Base-by-base conservation (phyloP, 2,113 vertebrate genomes). In the Cinclus mexicanus region DNA sequence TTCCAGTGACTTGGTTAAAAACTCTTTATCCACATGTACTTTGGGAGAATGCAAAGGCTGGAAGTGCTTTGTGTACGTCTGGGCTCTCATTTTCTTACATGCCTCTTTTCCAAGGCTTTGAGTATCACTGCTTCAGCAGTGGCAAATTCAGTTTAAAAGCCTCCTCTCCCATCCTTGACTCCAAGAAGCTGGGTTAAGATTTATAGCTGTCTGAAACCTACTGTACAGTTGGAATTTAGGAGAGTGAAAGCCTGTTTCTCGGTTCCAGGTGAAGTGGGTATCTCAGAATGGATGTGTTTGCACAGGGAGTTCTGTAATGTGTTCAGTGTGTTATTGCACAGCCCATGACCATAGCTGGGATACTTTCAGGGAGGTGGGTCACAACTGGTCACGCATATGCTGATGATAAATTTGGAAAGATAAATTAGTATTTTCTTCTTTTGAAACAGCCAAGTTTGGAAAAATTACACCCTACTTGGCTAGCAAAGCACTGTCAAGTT, bases 391-490 rank as follows among this genome's bases (percentile, higher is more conserved):
- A 91, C 1, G 6, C 69, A 64, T 26, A 90, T 47, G 69, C 53
- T 50, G 77, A 18, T 90, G 94, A 94, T 94, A 84, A 87, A 87
- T 79, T 89, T 89, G 69, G 86, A 55, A 94, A 93, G 94, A 95
- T 74, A 92, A 94, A 89, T 93, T 39, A 70, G 46, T 57, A 52
- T 87, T 95, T 81, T 75, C 79, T 87, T 83, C 67, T 87, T 83
- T 76, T 72, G 83, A 87, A 95, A 52, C 55, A 71, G 93, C 53
- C 74, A 79, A 35, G 89, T 94, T 94, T 93, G 93, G 89, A 95
- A 89, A 89, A 94, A 95, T 76, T 95, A 93, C 90, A 95, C 94
- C 75, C 94, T 88, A 12, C 77, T 91, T 95, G 94, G 95, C 94
- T 53, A 91, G 74, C 4, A 1, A 89, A 90, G 35, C 39, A 15